These are phyloP conservation scores for Intellagama lesueurii DNA, from an alignment of 2,797 vertebrate species.

Conservation along the genomic window DNA sequence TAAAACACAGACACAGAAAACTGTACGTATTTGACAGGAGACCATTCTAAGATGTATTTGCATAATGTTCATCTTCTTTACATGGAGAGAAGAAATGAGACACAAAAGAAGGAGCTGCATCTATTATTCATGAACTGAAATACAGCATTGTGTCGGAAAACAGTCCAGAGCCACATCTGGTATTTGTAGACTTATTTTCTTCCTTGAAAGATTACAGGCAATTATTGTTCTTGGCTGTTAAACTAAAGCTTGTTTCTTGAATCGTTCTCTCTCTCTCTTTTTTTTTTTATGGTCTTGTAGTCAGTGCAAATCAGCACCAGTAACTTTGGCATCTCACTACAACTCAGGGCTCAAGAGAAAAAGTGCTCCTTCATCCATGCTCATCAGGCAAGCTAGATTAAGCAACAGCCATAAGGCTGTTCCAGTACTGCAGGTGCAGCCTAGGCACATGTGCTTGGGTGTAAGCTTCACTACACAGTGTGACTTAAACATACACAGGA, in stretches of 20 bases:
- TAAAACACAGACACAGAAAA: slow-evolving; percentile 73
- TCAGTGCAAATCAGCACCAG: slow-evolving; percentile 46
- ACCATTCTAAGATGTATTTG: slow-evolving; percentile 64
- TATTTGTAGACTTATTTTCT: slow-evolving; percentile 38
- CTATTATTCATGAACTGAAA: slow-evolving; percentile 77
- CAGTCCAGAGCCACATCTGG: slow-evolving; percentile 42
- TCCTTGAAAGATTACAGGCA: slow-evolving; percentile 35
- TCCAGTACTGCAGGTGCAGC: neutral
- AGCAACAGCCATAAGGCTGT: neutral
- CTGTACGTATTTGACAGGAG: slow-evolving; percentile 65
- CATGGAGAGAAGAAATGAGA: slow-evolving; percentile 58
- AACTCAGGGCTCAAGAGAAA: slow-evolving; percentile 50
- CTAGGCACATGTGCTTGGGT: neutral
- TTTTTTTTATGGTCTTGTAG: slow-evolving; percentile 20
- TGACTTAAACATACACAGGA: neutral
- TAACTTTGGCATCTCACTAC: slow-evolving; percentile 45
- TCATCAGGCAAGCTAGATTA: slow-evolving; percentile 42
- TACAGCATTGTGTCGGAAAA: slow-evolving; percentile 51
- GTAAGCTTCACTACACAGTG: neutral
- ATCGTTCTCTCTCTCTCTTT: slow-evolving; percentile 33
- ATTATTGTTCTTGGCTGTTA: slow-evolving; percentile 43
- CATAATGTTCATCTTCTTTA: slow-evolving; percentile 63
- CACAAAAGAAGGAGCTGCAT: slow-evolving; percentile 61
- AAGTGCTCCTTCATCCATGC: slow-evolving; percentile 46
- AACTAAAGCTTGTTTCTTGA: slow-evolving; percentile 54